Base-by-base conservation (phyloP, 2,888 invertebrate species). In the Argyresthia goedartella region DNA sequence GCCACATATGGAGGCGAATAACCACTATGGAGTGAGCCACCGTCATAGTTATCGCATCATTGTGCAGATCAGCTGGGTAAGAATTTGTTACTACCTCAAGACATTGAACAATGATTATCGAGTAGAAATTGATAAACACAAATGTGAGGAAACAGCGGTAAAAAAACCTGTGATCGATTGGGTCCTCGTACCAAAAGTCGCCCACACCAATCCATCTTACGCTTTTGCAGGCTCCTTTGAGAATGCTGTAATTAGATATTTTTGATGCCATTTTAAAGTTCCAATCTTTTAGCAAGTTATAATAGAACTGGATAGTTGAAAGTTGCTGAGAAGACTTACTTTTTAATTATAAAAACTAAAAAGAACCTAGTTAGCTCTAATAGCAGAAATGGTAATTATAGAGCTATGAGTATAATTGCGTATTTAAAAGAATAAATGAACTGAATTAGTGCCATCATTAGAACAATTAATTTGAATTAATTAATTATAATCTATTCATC, bases 391-490 rank as follows among this genome's bases (percentile, higher is more conserved):
- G 41, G n/a, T 47, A 39, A 49, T 50, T 16, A 43, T 25, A 48
- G 11, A 10, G 13, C 11, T 13, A 13, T 41, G 6, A 6, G 1
- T 1, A 16, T 42, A 43, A 13, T 25, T 9, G 33, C 39, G 34
- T 43, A 39, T 45, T 52, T 46, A n/a, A 33, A 15, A 25, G n/a
- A 41, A 10, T 41, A 13, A 41, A 3, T 39, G n/a, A 4, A 39
- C n/a, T 4, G 3, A 11, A 11, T 41, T 11, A n/a, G n/a, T n/a
- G n/a, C 64, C 34, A 71, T 61, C 0, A 49, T 59, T 25, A 25
- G 25, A 25, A 25, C 25, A 25, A 2, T 25, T 25, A 25, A 4
- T 25, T 6, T 25, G 2, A 25, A 25, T 25, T 25, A n/a, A 25
- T 25, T 25, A 4, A 4, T 25, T 2, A 25, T 25, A 25, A 25